A percentile compares a stretch with the other conserved stretches of the same genome.
Conservation (phyloP, 2,888 invertebrate species). For the Lasioglossum villosulum region DNA sequence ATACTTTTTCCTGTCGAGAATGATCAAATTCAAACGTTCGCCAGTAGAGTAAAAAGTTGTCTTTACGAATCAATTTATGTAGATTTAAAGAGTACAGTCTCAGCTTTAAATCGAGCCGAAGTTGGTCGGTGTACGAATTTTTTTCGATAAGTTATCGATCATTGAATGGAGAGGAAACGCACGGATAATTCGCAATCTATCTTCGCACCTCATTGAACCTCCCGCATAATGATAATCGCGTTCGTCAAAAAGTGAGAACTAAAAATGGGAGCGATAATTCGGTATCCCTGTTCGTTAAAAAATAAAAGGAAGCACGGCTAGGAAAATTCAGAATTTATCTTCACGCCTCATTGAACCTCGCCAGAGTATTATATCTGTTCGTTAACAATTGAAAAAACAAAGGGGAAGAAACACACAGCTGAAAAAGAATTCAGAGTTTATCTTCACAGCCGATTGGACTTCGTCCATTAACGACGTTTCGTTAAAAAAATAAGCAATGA, state of each 20-base stretch:
- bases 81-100: too few species aligned
- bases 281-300: not conserved
- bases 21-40: too few species aligned
- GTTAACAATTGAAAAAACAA: not conserved
- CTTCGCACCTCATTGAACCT: too few species aligned
- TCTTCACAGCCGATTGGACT: not conserved
- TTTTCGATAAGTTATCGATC: too few species aligned
- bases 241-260: too few species aligned
- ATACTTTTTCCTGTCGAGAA: too few species aligned
- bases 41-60: too few species aligned
- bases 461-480: not conserved
- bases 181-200: too few species aligned
- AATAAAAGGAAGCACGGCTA: not conserved
- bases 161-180: too few species aligned
- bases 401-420: not conserved
- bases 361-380: not conserved
- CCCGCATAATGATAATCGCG: not conserved
- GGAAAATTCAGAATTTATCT: not conserved
- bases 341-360: not conserved
- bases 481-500: not conserved
- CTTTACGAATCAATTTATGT: accelerated
- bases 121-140: too few species aligned
- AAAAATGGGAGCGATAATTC: not conserved
- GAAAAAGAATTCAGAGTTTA: not conserved
- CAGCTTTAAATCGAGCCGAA: too few species aligned